Conservation (phyloP, 2,113 vertebrate genomes). For the Anseranas semipalmata region DNA sequence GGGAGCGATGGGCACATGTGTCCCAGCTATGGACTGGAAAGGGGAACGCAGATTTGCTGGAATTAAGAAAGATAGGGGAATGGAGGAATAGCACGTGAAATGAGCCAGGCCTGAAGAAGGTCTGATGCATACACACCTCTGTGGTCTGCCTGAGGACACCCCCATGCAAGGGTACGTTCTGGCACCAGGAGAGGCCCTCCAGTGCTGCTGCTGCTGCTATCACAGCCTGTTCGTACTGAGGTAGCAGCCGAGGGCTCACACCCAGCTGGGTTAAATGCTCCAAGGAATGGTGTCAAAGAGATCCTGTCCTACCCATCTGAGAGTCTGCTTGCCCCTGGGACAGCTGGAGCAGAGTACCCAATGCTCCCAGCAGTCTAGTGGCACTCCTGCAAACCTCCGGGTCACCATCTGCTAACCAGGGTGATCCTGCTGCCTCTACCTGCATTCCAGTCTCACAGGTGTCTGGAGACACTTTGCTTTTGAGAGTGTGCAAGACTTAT, state of each 20-base stretch:
- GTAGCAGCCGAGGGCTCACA: background rate
- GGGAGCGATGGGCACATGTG: background rate
- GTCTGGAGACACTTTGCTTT: background rate
- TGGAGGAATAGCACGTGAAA: background rate
- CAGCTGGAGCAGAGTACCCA: fast-evolving
- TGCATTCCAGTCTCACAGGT: background rate
- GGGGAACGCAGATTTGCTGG: background rate
- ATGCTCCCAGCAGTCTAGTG: background rate
- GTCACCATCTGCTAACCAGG: background rate
- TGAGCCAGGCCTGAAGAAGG: background rate
- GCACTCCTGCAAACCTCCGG: fast-evolving
- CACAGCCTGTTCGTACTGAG: background rate
- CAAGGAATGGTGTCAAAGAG: background rate
- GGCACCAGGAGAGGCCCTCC: background rate
- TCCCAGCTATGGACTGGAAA: background rate
- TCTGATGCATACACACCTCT: fast-evolving
- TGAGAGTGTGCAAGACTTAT: background rate
- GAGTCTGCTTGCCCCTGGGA: background rate
- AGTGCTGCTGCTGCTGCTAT: background rate
- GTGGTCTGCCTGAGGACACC: too few relatives aligned
- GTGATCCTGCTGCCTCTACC: background rate
- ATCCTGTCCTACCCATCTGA: background rate
- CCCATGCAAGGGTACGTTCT: fast-evolving
- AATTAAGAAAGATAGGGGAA: background rate
- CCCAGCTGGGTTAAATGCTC: background rate